A percentile compares a stretch with the other conserved stretches of the same genome.
Evolutionary conservation across 2,888 invertebrate species (phyloP).

Genomic region (Iselma pallidipennis): DNA sequence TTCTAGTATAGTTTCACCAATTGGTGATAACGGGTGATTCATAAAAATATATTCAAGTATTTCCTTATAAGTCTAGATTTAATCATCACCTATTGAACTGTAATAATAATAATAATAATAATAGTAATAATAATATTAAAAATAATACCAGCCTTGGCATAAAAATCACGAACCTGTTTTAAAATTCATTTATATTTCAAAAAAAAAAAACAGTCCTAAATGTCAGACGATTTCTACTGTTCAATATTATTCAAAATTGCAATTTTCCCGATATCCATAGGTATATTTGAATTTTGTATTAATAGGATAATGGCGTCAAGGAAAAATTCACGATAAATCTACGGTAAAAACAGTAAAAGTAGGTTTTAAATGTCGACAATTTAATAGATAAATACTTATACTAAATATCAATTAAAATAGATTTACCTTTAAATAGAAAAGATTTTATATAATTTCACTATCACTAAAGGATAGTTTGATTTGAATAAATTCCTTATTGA

Average conservation of each 20-base stretch:
- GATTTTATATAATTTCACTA: neutral
- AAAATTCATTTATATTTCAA: slow-evolving; percentile 14
- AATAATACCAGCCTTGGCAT: slow-evolving; percentile 22
- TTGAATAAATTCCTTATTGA: slow-evolving; percentile 8
- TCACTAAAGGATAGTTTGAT: neutral
- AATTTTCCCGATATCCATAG: neutral
- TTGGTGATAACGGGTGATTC: slow-evolving; percentile 7
- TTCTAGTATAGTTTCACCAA: neutral
- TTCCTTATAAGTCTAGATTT: slow-evolving; percentile 22
- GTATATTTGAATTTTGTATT: neutral
- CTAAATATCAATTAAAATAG: slow-evolving; percentile 2
- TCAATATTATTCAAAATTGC: too few species aligned
- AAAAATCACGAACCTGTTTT: slow-evolving; percentile 16
- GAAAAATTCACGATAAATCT: neutral
- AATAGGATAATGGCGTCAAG: neutral
- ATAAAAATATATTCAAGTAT: slow-evolving; percentile 7
- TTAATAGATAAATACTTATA: neutral
- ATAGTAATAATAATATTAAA: slow-evolving; percentile 1
- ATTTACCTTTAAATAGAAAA: neutral
- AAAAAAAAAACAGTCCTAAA: slow-evolving; percentile 12
- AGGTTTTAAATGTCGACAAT: neutral
- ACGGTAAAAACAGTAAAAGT: slow-evolving; percentile 3
- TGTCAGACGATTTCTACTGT: slow-evolving; percentile 13
- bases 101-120: slow-evolving; percentile 6
- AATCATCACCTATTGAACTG: neutral